A percentile compares a stretch with the other conserved stretches of the same genome.
Conservation (phyloP, 2,797 vertebrate species). For the Taeniopygia guttata region DNA sequence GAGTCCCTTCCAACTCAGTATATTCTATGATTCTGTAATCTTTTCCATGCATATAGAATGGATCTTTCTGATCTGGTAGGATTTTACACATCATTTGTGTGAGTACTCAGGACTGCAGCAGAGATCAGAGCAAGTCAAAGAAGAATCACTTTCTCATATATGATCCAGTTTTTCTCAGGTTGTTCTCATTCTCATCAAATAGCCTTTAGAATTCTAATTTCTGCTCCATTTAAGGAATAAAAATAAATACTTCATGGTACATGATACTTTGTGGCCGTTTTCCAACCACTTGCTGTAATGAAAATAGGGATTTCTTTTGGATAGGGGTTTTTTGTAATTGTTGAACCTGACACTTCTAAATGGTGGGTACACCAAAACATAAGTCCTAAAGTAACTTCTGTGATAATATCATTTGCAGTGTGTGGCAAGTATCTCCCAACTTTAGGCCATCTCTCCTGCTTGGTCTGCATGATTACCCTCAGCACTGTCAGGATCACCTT, state of each 20-base stretch:
- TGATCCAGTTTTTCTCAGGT: background rate
- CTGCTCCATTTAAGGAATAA: background rate
- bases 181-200: background rate
- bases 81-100: background rate
- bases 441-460: background rate
- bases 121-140: background rate
- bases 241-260: background rate
- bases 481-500: background rate
- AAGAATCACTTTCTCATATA: background rate
- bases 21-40: background rate
- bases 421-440: background rate
- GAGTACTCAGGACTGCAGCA: background rate
- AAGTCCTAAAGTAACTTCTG: background rate
- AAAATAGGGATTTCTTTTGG: background rate
- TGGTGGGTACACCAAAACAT: background rate
- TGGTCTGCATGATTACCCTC: background rate
- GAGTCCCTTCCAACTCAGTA: background rate
- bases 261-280: background rate
- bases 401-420: background rate
- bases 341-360: background rate
- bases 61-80: background rate
- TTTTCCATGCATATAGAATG: background rate
- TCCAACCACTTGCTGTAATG: background rate
- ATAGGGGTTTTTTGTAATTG: background rate
- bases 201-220: slow-evolving; percentile 16